Percentiles rank a stretch among this genome's conserved stretches.
phyloP scores from a whole-genome alignment of 2,888 invertebrate species.

The Lithophane socia region DNA sequence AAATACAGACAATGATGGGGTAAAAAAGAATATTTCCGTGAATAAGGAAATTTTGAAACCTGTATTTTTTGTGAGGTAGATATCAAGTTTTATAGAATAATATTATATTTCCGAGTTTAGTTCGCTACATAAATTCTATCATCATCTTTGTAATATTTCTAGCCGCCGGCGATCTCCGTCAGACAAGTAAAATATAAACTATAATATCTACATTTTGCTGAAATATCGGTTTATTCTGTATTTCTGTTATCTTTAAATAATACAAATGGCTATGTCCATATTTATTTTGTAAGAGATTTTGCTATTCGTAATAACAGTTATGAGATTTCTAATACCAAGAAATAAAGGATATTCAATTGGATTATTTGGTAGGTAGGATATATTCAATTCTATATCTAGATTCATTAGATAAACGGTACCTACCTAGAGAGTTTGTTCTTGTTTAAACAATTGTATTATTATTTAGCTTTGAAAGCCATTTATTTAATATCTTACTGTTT shows the following conservation, averaged over 20 bases:
- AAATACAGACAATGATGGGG: too few species aligned
- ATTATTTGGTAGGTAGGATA: too few species aligned
- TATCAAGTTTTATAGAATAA: not conserved
- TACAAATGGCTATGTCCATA: constrained; percentile 9
- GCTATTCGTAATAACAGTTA: constrained; percentile 7
- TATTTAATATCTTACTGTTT: not conserved
- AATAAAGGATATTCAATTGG: not conserved
- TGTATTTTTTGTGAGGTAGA: not conserved
- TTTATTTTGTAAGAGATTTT: constrained; percentile 15
- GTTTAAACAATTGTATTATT: not conserved
- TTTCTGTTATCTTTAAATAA: constrained; percentile 27
- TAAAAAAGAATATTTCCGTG: not conserved
- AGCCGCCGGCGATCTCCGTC: constrained; percentile 19
- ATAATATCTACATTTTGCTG: constrained; percentile 10
- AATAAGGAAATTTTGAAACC: not conserved
- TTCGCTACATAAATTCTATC: constrained; percentile 25
- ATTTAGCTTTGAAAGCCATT: not conserved
- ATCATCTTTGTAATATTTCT: constrained; percentile 28
- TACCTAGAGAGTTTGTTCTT: not conserved
- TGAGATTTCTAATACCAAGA: constrained; percentile 11
- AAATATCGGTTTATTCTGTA: constrained; percentile 24
- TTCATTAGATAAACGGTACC: not conserved
- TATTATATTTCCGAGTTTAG: constrained; percentile 5
- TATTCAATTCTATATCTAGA: not conserved
- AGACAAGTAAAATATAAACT: constrained; percentile 21